Conservation (phyloP, 2,113 vertebrate species). For the Aegypius monachus region DNA sequence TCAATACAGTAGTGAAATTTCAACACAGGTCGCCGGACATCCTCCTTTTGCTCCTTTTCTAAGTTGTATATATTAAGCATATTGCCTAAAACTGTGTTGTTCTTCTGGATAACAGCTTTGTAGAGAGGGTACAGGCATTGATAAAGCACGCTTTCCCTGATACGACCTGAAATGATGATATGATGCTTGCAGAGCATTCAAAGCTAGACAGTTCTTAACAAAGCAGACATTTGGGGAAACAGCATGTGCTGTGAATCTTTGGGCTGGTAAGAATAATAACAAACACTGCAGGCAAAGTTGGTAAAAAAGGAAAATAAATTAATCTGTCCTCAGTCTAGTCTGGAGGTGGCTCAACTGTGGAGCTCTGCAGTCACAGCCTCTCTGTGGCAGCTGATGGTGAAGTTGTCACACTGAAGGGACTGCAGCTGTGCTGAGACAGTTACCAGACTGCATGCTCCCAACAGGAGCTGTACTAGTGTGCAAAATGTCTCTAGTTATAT, state of each 20-base stretch:
- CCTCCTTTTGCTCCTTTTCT: not conserved
- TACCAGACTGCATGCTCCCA: slow-evolving; percentile 32
- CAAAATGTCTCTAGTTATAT: not conserved
- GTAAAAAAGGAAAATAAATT: slow-evolving; percentile 49
- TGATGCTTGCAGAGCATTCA: slow-evolving; percentile 10
- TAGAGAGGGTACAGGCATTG: not conserved
- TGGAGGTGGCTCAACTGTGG: slow-evolving; percentile 20
- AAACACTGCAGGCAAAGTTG: slow-evolving; percentile 46
- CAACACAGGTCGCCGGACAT: not conserved
- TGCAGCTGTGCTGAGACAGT: slow-evolving; percentile 58
- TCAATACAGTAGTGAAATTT: not conserved
- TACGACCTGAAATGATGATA: not conserved
- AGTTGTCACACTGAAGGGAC: slow-evolving; percentile 53
- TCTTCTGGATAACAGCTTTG: not conserved
- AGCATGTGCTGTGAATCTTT: slow-evolving; percentile 9
- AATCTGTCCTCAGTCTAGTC: slow-evolving; percentile 29
- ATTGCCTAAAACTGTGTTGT: not conserved
- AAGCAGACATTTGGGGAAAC: slow-evolving; percentile 29
- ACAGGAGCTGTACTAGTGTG: slow-evolving; percentile 27
- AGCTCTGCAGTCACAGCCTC: slow-evolving; percentile 6
- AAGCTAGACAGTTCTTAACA: slow-evolving; percentile 18
- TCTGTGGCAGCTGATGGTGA: slow-evolving; percentile 37
- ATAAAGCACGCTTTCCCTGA: not conserved
- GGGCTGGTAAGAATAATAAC: slow-evolving; percentile 21
- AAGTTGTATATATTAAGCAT: not conserved